These are phyloP conservation scores for Meriones unguiculatus DNA, from an alignment of 2,113 vertebrate species.

Conservation along the genomic window DNA sequence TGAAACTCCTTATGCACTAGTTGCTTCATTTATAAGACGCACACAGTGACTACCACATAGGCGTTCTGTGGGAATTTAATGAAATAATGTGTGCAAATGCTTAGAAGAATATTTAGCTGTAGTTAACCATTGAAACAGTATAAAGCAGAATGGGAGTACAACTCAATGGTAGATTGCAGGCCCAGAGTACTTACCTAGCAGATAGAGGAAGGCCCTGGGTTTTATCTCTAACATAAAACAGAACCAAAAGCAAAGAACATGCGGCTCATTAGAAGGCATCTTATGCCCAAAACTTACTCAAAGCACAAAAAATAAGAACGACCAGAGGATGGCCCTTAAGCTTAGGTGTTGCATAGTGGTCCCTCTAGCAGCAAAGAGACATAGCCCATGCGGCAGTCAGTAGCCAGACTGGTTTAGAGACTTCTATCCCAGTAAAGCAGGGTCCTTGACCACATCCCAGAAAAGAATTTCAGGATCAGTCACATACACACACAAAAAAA, in stretches of 20 bases:
- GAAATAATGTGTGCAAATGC: not conserved
- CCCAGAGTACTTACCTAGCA: not conserved
- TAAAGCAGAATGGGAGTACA: not conserved
- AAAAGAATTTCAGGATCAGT: not conserved
- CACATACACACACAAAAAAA: too few species aligned
- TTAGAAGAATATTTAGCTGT: not conserved
- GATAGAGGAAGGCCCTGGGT: not conserved
- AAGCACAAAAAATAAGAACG: not conserved
- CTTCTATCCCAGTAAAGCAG: not conserved
- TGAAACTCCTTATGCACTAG: not conserved
- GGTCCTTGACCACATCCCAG: not conserved
- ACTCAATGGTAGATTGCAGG: not conserved
- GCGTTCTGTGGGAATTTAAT: not conserved
- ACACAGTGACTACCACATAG: not conserved
- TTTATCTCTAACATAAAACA: not conserved
- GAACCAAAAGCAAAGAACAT: not conserved
- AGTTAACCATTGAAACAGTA: not conserved
- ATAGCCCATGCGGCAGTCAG: not conserved
- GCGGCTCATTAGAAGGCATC: not conserved
- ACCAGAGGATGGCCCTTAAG: not conserved
- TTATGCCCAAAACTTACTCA: not conserved
- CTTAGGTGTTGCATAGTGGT: not conserved
- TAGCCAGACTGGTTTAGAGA: not conserved
- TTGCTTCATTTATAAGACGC: constrained; percentile 44
- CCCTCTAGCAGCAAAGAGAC: not conserved